Base-by-base conservation (phyloP, 2,888 invertebrate species). In the Agrochola lota region DNA sequence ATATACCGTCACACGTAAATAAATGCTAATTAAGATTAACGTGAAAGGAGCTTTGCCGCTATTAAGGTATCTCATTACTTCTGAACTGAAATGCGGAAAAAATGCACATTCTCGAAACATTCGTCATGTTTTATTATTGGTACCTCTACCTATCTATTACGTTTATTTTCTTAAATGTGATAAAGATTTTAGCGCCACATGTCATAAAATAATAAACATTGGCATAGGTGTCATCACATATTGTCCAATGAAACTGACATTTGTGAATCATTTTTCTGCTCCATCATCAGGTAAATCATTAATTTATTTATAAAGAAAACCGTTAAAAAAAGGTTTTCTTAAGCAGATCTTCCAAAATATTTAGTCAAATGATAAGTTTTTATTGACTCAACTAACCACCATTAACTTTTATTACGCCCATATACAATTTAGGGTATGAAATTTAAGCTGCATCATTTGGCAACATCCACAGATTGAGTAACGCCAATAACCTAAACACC, bases 381-480 rank as follows among this genome's bases (percentile, higher is more conserved):
- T 26, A 46, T 52, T 81, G 76, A 85, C 78, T 78, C 71, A 78
- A 76, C 67, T 55, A 43, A 26, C 57, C 8, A 75, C 79, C 49
- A 76, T 80, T 71, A 80, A 77, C 12, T 78, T 83, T 84, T 78
- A 86, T 74, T 69, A 71, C 68, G 46, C 63, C 84, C 71, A 84
- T 86, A 77, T 77, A 78, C 23, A 79, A 84, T 86, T 78, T 77
- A 78, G 75, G 76, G 77, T 80, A 76, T 80, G 64, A 85, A 82
- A 85, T 82, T 85, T 55, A 81, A 43, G 60, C 64, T 72, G 30
- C 49, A 68, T 43, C 63, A 84, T 82, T 86, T 75, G 52, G 85
- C 67, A 86, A 86, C 68, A 76, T 80, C 63, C 57, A 64, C 72
- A 30, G 68, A 74, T 86, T 85, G 72, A 49, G 85, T 79, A 87